Percentiles rank a stretch among this genome's conserved stretches.
Evolutionary conservation across 2,797 vertebrate species (phyloP).

Genomic region (Hyperoplus immaculatus): DNA sequence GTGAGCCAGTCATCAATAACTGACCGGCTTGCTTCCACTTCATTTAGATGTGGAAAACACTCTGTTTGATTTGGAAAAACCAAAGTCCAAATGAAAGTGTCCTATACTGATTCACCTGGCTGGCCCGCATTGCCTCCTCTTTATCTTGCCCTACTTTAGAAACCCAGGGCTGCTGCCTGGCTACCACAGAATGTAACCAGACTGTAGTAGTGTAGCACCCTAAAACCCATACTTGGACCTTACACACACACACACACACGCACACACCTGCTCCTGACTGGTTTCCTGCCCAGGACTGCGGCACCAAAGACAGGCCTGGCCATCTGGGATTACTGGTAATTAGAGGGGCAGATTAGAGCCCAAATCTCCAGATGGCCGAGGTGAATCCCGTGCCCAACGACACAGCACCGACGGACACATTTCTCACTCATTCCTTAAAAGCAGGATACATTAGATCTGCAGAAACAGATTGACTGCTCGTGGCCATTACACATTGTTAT

Average conservation of each 20-base stretch:
- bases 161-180: constrained; percentile 47
- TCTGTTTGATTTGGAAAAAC: constrained; percentile 27
- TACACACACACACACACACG: no score
- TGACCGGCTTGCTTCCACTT: constrained; percentile 10
- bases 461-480: constrained; percentile 16
- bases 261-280: constrained; percentile 21
- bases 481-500: neutral
- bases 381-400: constrained; percentile 64
- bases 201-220: constrained; percentile 43
- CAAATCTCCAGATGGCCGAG: constrained; percentile 79
- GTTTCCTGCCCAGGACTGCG: constrained; percentile 27
- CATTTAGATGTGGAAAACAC: neutral
- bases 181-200: constrained; percentile 25
- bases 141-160: constrained; percentile 42
- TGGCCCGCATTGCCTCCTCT: constrained; percentile 15
- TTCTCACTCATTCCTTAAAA: constrained; percentile 37
- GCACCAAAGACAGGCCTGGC: constrained; percentile 58
- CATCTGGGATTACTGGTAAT: constrained; percentile 79
- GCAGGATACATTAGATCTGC: constrained; percentile 8
- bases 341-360: constrained; percentile 75
- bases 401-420: constrained; percentile 40
- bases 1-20: constrained; percentile 16
- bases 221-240: constrained; percentile 55
- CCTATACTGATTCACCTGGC: constrained; percentile 36
- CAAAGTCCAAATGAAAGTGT: constrained; percentile 7